Conservation (phyloP, 2,888 invertebrate species). For the Spicauda simplicius region DNA sequence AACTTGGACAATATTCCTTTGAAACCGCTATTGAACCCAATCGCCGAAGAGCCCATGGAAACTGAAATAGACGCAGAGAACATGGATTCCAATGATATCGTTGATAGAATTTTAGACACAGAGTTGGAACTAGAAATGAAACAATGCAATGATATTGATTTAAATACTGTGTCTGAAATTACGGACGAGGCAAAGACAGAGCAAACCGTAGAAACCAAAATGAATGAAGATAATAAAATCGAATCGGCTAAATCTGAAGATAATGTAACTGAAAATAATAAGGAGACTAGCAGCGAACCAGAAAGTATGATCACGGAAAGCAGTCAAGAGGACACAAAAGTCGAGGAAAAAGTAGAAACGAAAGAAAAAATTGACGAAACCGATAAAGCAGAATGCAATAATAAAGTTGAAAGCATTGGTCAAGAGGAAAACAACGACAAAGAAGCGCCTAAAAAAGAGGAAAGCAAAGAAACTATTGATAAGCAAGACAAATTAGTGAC, state of each 20-base stretch:
- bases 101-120: slow-evolving; percentile 71
- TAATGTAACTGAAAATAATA: slow-evolving; percentile 19
- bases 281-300: slow-evolving; percentile 20
- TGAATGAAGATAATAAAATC: slow-evolving; percentile 37
- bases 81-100: slow-evolving; percentile 68
- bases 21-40: slow-evolving; percentile 68
- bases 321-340: slow-evolving; percentile 40
- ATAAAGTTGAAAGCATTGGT: not conserved
- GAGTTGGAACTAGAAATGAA: slow-evolving; percentile 72
- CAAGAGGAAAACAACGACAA: slow-evolving; percentile 36
- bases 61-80: slow-evolving; percentile 72
- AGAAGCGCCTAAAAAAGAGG: slow-evolving; percentile 40
- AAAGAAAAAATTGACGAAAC: not conserved
- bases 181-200: slow-evolving; percentile 47
- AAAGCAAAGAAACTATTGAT: slow-evolving; percentile 6
- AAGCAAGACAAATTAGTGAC: not conserved
- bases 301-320: slow-evolving; percentile 38
- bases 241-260: slow-evolving; percentile 39
- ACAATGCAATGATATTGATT: slow-evolving; percentile 55
- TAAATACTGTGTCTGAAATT: slow-evolving; percentile 50
- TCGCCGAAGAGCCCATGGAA: slow-evolving; percentile 72
- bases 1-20: slow-evolving; percentile 71
- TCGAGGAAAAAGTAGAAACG: slow-evolving; percentile 46
- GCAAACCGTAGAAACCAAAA: slow-evolving; percentile 14
- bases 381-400: slow-evolving; percentile 30